Evolutionary conservation across 2,797 vertebrate species (phyloP).

Genomic region (Heliangelus exortis): DNA sequence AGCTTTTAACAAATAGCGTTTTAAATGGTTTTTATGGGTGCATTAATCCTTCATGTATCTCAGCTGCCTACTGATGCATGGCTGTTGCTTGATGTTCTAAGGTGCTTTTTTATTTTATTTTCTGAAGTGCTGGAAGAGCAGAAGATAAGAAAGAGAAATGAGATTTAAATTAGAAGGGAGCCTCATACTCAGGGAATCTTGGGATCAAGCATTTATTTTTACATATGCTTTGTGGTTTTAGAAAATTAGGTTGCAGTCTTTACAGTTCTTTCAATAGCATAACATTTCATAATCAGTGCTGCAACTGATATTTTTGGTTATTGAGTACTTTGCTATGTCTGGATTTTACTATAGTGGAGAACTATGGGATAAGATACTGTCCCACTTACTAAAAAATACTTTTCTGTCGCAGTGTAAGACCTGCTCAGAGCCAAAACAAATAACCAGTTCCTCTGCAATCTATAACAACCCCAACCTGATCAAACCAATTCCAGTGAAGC

Average conservation of each 20-base stretch:
- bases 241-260: background rate
- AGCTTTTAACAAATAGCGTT: background rate
- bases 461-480: slow-evolving; percentile 91
- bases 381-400: background rate
- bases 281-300: background rate
- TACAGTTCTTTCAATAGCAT: background rate
- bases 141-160: background rate
- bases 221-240: background rate
- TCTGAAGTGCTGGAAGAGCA: background rate
- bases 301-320: background rate
- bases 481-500: slow-evolving; percentile 96
- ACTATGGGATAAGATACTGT: background rate
- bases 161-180: background rate
- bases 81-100: slow-evolving; percentile 7
- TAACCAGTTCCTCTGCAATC: slow-evolving; percentile 88
- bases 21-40: background rate
- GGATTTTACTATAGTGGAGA: background rate
- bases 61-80: background rate
- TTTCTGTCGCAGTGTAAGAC: slow-evolving; percentile 83
- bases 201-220: background rate
- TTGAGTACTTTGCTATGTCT: background rate
- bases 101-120: background rate
- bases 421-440: slow-evolving; percentile 92
- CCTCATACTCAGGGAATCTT: background rate
- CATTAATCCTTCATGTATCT: background rate